Base-by-base conservation (phyloP, 2,113 vertebrate genomes). In the Athene cunicularia region DNA sequence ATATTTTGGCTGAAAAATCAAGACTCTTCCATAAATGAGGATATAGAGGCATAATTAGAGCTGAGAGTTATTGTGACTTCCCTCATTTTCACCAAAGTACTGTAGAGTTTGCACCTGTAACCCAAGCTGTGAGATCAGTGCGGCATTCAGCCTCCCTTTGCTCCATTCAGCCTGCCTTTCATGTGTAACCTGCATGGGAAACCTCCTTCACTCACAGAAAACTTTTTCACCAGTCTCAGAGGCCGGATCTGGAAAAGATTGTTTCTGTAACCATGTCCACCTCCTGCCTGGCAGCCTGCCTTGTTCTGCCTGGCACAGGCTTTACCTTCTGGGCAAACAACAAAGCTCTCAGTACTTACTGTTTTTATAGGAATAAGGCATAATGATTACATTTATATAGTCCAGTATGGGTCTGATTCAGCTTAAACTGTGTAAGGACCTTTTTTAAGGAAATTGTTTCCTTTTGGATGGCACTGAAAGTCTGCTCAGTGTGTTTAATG, bases 401-500 rank as follows among this genome's bases (percentile, higher is more conserved):
- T 43, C 30, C 58, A 52, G 28, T 27, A 52, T 45, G 71, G 50
- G 55, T 84, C 70, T 94, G 70, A 85, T 90, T 91, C 87, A 80
- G 45, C 28, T 88, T 60, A 89, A 94, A 86, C 39, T 28, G 7
- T 83, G 53, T 90, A n/a, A 85, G 66, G 24, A 73, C 15, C 30
- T n/a, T 91, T 93, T 89, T 68, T 30, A 79, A 82, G 70, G 74
- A 80, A 88, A 93, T 3, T 0, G 7, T 88, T 97, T 94, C 85
- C 62, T 80, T 91, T 93, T 97, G 92, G 87, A 93, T 73, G 50
- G 59, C 26, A 68, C 67, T 86, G 77, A 90, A 96, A 82, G 86
- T 93, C 83, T 87, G 32, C 80, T 94, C 58, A 87, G 80, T 95
- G 76, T 82, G 47, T 73, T 96, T 94, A 94, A 94, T 70, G 80